Conservation (phyloP, 2,888 invertebrate species). For the Pterobdella sp. region DNA sequence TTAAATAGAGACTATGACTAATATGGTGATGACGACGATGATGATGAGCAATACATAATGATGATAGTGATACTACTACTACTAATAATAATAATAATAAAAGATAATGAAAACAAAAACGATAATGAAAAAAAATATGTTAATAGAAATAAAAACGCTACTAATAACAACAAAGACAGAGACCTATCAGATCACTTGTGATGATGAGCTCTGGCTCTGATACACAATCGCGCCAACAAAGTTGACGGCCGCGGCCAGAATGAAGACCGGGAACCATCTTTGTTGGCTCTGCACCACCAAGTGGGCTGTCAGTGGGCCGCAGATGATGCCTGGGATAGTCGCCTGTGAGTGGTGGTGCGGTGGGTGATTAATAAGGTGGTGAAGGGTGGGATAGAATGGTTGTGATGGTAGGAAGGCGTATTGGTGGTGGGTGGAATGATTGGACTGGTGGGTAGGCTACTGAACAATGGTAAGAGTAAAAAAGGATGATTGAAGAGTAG, state of each 20-base stretch:
- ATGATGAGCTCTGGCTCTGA: conserved; percentile 64
- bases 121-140: no score
- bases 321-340: conserved; percentile 67
- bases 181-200: conserved; percentile 32
- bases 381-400: not conserved
- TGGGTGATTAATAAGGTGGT: not conserved
- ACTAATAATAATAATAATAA: no score
- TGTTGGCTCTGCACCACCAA: conserved; percentile 64
- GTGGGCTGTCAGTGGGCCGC: conserved; percentile 69
- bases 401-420: not conserved
- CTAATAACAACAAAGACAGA: no score
- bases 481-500: no score
- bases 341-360: no score
- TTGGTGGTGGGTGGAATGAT: no score
- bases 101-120: no score
- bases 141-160: no score
- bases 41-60: no score
- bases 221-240: conserved; percentile 66
- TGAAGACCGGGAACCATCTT: conserved; percentile 67
- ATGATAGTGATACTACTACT: no score
- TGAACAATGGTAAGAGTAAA: not conserved
- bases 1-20: no score
- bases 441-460: not conserved
- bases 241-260: conserved; percentile 65
- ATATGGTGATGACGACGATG: no score